phyloP scores from a whole-genome alignment of 2,797 vertebrate genomes.

The Eutrigla gurnardus region DNA sequence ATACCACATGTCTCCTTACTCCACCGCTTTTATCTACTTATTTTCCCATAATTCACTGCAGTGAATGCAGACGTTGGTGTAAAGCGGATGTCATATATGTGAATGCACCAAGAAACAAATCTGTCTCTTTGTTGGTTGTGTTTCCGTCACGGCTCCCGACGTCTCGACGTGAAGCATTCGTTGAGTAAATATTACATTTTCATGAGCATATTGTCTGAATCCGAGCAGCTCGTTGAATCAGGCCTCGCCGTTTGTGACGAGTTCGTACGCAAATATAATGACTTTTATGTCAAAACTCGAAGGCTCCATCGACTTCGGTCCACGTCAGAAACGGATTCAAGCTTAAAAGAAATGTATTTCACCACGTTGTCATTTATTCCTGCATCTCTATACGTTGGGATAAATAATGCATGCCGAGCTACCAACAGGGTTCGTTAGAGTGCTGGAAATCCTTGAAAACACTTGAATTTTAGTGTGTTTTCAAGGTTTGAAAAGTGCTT shows the following conservation, averaged over 20 bases:
- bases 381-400: slow-evolving; percentile 44
- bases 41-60: slow-evolving; percentile 3
- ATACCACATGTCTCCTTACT: not conserved
- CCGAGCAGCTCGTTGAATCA: slow-evolving; percentile 14
- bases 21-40: slow-evolving; percentile 10
- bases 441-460: too few species aligned
- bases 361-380: slow-evolving; percentile 43
- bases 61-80: slow-evolving; percentile 1
- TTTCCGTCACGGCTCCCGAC: not conserved
- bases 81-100: slow-evolving; percentile 10
- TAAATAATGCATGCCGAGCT: slow-evolving; percentile 68
- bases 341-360: slow-evolving; percentile 66
- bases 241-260: slow-evolving; percentile 1
- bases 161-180: slow-evolving; percentile 1
- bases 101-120: not conserved
- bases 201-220: slow-evolving; percentile 8
- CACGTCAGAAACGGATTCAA: slow-evolving; percentile 30
- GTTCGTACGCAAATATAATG: slow-evolving; percentile 39
- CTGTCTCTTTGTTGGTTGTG: not conserved
- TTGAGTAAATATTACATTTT: slow-evolving; percentile 4
- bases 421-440: not conserved
- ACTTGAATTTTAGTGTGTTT: too few species aligned
- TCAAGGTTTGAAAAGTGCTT: too few species aligned
- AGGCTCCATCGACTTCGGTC: slow-evolving; percentile 38
- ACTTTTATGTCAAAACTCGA: slow-evolving; percentile 42